Base-by-base conservation (phyloP, 2,888 invertebrate species). In the Dendrolimus pini region DNA sequence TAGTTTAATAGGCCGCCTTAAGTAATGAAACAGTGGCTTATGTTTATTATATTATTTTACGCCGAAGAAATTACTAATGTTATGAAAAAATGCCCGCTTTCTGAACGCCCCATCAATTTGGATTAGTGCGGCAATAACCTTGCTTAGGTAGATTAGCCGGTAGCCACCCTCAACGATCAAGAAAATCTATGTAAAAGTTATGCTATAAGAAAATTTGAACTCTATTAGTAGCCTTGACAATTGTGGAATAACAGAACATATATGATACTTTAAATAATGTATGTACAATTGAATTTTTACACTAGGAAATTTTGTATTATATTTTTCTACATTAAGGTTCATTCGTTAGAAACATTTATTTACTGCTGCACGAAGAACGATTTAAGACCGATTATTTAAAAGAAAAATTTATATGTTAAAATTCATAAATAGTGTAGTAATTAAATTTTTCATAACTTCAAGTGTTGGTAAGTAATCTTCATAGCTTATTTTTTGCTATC, bases 81-180 rank as follows among this genome's bases (percentile, higher is more conserved):
- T 83, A 85, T 85, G 83, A 84, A 87, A 87, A 86, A 84, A 83
- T 82, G 75, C 78, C 77, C 78, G 76, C 78, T 81, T 83, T 81
- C 78, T 80, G 85, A 84, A 89, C 86, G 85, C 84, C 82, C 89
- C 90, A 90, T 90, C 89, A 90, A 90, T 90, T 89, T 89, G 83
- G 83, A 90, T 90, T 89, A 90, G 89, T 80, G 69, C 71, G 68
- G 82, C 88, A 90, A 89, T 89, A 82, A 80, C 82, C 74, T 67
- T 68, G 71, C 70, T 72, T 77, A 79, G 77, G 72, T 80, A 79
- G 69, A 60, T 65, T 60, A 57, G 61, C 60, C 58, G 67, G 73
- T 77, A 84, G 77, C 81, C 82, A 81, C 82, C 87, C 85, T 77
- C 75, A 62, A 70, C 75, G 75, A 75, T 76, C 74, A 82, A 80